Conservation (phyloP, 2,888 invertebrate genomes). For the Zootermopsis nevadensis region DNA sequence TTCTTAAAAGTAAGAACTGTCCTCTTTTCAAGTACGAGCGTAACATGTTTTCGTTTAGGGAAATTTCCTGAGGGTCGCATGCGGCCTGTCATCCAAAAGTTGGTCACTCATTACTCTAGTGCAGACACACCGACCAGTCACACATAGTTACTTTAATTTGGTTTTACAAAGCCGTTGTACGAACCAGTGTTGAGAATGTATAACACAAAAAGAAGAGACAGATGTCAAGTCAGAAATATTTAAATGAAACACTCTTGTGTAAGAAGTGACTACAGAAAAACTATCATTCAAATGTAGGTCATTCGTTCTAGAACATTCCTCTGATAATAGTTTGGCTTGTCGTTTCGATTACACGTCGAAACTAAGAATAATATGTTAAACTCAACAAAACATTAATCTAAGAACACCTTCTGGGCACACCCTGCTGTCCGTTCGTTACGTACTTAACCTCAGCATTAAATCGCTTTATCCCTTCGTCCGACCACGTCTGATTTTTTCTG, state of each 20-base stretch:
- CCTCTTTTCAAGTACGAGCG: no score
- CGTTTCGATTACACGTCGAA: no score
- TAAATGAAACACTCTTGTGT: background rate
- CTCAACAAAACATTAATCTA: no score
- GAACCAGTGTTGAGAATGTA: background rate
- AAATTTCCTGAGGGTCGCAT: background rate
- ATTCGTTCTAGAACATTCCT: background rate
- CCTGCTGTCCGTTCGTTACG: no score
- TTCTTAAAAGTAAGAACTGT: no score
- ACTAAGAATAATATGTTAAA: no score
- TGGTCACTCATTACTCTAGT: background rate
- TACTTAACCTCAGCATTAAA: no score
- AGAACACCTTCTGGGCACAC: no score
- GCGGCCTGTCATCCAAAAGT: background rate
- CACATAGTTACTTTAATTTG: conserved; percentile 1
- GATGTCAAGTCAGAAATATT: background rate
- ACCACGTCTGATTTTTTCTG: no score
- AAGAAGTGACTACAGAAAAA: background rate
- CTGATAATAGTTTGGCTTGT: no score
- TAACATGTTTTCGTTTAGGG: no score
- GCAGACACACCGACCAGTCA: background rate
- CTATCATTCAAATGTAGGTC: background rate
- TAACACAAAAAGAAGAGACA: background rate
- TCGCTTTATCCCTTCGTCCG: no score
- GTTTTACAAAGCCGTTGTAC: background rate